Base-by-base conservation (phyloP, 2,113 vertebrate species). In the western clawed frog (Xenopus tropicalis) region DNA sequence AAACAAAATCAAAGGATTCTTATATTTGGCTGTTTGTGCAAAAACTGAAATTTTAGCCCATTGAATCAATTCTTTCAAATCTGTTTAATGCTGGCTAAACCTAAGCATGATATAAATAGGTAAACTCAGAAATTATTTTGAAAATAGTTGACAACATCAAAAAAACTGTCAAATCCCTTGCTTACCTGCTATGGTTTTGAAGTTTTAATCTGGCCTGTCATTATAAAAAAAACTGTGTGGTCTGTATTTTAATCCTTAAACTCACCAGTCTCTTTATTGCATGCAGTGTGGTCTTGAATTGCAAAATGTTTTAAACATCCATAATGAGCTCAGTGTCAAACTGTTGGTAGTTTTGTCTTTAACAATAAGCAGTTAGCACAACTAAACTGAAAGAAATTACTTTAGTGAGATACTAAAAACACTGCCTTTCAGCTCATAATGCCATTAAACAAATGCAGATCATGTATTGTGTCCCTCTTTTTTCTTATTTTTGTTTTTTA, bases 311-410 rank as follows among this genome's bases (percentile, higher is more conserved):
- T 92, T 91, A 90, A 95, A 94, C 87, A 89, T 84, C 88, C 89
- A 90, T 93, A 95, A 96, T 94, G 92, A 96, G 93, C 91, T 91
- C 83, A 83, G 83, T 90, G 90, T 90, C 90, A 91, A 89, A 93
- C 86, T 82, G 88, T 89, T 87, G 89, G 85, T 86, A 82, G 90
- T 93, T 95, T 95, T 94, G 93, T 96, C 90, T 95, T 88, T 86
- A 86, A 93, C 90, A 90, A 90, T 93, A 90, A 88, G 92, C 91
- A 91, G 89, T 97, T 93, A 93, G 92, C 91, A 90, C 87, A 90
- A 87, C 88, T 91, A 93, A 96, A 93, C 91, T 91, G 95, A 92
- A 92, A 93, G 88, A 91, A 93, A 95, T 94, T 87, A 86, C 89
- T 92, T 91, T 89, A 91, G 90, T 94, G 93, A 93, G 93, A 96